Base-by-base conservation (phyloP, 2,113 vertebrate species). In the Onychostoma macrolepis region DNA sequence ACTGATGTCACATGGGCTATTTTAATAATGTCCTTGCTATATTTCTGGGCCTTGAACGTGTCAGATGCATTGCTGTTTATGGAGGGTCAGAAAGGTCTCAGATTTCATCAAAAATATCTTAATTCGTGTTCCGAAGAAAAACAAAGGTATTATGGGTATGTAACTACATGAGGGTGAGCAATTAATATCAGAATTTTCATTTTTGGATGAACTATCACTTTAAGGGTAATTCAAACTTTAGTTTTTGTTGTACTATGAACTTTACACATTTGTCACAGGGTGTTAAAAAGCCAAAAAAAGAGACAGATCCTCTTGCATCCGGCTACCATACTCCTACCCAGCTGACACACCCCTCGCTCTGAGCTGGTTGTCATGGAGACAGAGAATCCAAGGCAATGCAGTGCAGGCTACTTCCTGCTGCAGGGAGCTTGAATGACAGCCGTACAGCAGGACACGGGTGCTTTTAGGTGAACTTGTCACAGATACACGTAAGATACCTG, bases 331-430 rank as follows among this genome's bases (percentile, higher is more conserved):
- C 86, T 89, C 84, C 77, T 83, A 89, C 86, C 88, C 88, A 89
- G 84, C 67, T 78, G 82, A 86, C 87, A 85, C 82, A 87, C 89
- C 88, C 83, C 76, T 89, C 58, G 84, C 82, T 85, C 86, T 26
- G 82, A 89, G 78, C 84, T 81, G 36, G 89, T 90, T 91, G 89
- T 82, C 89, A 91, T 91, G 89, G 90, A 89, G 90, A 91, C 85
- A 74, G 88, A 48, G 81, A 89, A 86, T 88, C 84, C 86, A 86
- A 76, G 83, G 82, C 85, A 72, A 86, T 88, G 87, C 80, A 84
- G 86, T 65, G 85, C 75, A 80, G 83, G 86, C 75, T 87, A 88
- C 90, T 89, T 89, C 88, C 90, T 89, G 88, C 84, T 83, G 72
- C 82, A 82, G 80, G 79, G 38, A 74, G 56, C 69, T 63, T 84